A percentile compares a stretch with the other conserved stretches of the same genome.
Evolutionary conservation across 1,140 invertebrate genomes (phyloP).

Genomic region (Meteorus sp.): DNA sequence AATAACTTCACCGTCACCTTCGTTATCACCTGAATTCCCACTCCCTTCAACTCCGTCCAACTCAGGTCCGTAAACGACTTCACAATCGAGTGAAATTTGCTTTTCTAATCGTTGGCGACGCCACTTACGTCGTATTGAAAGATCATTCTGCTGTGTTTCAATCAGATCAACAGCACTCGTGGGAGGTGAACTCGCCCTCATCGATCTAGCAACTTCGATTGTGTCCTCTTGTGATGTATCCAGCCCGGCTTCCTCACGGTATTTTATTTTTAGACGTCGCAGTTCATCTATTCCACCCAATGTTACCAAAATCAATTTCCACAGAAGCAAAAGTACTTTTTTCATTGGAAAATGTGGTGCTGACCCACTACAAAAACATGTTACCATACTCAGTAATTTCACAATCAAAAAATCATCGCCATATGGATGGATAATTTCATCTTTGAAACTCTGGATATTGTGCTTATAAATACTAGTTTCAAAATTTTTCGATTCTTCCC

Average conservation of each 20-base stretch:
- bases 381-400: constrained; percentile 92
- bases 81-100: constrained; percentile 92
- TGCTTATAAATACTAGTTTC: constrained; percentile 70
- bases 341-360: constrained; percentile 97
- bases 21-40: constrained; percentile 34
- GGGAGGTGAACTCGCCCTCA: constrained; percentile 94
- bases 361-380: constrained; percentile 89
- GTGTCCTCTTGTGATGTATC: constrained; percentile 86
- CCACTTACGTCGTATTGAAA: constrained; percentile 50
- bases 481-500: constrained; percentile 67
- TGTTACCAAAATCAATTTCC: constrained; percentile 91
- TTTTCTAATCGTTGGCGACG: constrained; percentile 69
- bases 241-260: constrained; percentile 73
- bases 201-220: constrained; percentile 86
- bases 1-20: constrained; percentile 43
- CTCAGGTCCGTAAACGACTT: constrained; percentile 38
- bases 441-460: constrained; percentile 74
- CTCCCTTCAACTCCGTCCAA: constrained; percentile 54
- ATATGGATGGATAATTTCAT: constrained; percentile 69
- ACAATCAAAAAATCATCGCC: constrained; percentile 85
- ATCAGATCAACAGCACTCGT: constrained; percentile 89
- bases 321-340: constrained; percentile 92
- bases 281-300: constrained; percentile 86
- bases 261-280: constrained; percentile 72
- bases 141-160: constrained; percentile 74